Evolutionary conservation across 1,140 invertebrate species (phyloP).

Genomic region (Sitobion miscanthi): DNA sequence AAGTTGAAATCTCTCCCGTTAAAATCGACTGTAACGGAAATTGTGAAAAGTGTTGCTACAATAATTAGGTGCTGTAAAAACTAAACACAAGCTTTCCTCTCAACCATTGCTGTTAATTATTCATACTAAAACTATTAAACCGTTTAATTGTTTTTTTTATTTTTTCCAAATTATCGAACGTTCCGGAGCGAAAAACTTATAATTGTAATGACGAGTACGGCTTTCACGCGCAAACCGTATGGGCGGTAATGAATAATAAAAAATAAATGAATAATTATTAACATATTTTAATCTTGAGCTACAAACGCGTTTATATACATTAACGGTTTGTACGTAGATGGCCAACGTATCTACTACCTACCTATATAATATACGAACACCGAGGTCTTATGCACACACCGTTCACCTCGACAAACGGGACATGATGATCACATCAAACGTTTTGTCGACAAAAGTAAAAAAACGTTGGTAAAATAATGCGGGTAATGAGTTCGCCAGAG

Average conservation of each 20-base stretch:
- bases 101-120: neutral
- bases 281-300: neutral
- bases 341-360: neutral
- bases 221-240: neutral
- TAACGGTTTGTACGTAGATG: neutral
- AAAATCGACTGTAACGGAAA: neutral
- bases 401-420: neutral
- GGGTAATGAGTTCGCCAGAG: too few relatives aligned
- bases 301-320: neutral
- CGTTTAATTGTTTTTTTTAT: neutral
- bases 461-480: neutral
- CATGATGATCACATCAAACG: neutral
- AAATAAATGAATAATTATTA: neutral
- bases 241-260: neutral
- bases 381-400: neutral
- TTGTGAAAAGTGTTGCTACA: neutral
- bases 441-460: neutral
- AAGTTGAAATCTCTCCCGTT: neutral
- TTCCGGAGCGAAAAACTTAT: constrained; percentile 8
- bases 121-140: neutral
- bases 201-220: neutral
- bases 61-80: neutral
- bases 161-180: neutral
- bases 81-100: neutral
- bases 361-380: neutral